Evolutionary conservation across 2,888 invertebrate genomes (phyloP).

Genomic region (Euplagia quadripunctaria): DNA sequence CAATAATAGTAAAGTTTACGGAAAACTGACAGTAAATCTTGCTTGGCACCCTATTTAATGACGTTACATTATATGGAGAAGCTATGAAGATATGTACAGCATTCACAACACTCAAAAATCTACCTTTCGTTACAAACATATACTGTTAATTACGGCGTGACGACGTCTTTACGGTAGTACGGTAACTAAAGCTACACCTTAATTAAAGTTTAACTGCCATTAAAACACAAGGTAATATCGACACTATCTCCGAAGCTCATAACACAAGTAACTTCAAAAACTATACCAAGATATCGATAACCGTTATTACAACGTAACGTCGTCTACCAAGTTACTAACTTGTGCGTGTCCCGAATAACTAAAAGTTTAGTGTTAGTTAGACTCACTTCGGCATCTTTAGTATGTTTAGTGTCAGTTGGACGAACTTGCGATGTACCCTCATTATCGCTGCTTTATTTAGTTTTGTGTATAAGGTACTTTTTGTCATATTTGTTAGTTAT

Average conservation of each 20-base stretch:
- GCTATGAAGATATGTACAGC: neutral
- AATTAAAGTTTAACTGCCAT: neutral
- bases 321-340: slow-evolving; percentile 60
- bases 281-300: slow-evolving; percentile 34
- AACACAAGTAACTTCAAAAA: slow-evolving; percentile 10
- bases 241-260: neutral
- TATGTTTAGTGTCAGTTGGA: slow-evolving; percentile 41
- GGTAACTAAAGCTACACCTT: neutral
- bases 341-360: slow-evolving; percentile 59
- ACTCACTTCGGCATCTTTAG: slow-evolving; percentile 59
- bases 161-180: neutral
- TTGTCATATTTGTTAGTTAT: neutral
- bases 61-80: neutral
- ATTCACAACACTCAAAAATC: neutral
- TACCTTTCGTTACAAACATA: neutral
- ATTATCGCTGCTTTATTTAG: slow-evolving; percentile 15
- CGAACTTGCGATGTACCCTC: slow-evolving; percentile 13
- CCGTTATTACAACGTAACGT: slow-evolving; percentile 23
- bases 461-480: neutral
- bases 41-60: neutral
- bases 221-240: neutral
- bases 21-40: too few species aligned
- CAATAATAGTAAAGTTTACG: too few species aligned
- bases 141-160: neutral
- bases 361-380: slow-evolving; percentile 52